A percentile compares a stretch with the other conserved stretches of the same genome.
Conservation (phyloP, 1,140 invertebrate species). For the Orchestia grillus region DNA sequence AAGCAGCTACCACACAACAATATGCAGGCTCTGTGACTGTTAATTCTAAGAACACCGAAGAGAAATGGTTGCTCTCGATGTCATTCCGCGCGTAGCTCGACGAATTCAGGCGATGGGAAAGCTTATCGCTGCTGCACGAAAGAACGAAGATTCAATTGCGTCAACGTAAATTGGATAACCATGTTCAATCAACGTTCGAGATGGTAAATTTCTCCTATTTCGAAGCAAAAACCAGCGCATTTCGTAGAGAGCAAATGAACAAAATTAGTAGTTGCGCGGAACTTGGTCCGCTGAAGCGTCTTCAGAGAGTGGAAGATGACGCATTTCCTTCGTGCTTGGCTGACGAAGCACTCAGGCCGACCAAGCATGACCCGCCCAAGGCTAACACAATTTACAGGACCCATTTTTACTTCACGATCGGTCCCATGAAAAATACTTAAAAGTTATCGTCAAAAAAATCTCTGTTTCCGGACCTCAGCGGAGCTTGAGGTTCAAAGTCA, state of each 20-base stretch:
- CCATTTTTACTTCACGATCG: background rate
- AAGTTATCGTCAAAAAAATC: background rate
- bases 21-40: background rate
- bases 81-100: background rate
- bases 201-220: background rate
- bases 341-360: background rate
- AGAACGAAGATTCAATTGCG: background rate
- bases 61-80: background rate
- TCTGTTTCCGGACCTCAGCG: background rate
- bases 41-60: background rate
- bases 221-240: background rate
- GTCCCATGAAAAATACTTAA: background rate
- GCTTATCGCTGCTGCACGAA: background rate
- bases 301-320: background rate
- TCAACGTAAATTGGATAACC: background rate
- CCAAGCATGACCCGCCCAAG: conserved; percentile 29
- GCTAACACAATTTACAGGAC: background rate
- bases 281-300: background rate
- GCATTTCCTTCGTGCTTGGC: conserved; percentile 19
- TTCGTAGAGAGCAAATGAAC: background rate
- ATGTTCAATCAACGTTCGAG: background rate
- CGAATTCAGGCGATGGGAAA: background rate
- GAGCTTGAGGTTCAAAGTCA: background rate
- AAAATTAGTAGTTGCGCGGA: background rate
- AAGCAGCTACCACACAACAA: background rate